Evolutionary conservation across 53 echinoderm and acorn worm genomes (phyloP).

Genomic region (Astropecten irregularis): DNA sequence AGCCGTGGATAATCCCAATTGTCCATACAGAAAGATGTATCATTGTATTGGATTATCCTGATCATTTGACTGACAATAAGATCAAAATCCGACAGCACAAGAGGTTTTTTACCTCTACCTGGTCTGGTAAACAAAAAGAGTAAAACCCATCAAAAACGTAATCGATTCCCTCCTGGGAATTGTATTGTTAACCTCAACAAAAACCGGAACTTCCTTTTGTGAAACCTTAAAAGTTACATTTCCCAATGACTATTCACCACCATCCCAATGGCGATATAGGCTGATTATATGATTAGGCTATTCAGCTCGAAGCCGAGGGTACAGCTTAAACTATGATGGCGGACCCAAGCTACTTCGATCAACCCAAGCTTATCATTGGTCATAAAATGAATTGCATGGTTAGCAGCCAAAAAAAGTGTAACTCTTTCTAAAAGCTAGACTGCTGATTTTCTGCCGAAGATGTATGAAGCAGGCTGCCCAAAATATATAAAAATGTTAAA

Average conservation of each 20-base stretch:
- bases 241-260: not conserved
- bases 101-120: not conserved
- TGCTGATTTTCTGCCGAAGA: too few species aligned
- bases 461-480: too few species aligned
- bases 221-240: not conserved
- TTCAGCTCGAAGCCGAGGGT: too few species aligned
- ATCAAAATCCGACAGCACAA: not conserved
- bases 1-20: slow-evolving; percentile 7
- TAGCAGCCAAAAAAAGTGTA: too few species aligned
- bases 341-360: too few species aligned
- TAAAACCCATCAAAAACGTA: not conserved
- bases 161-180: not conserved
- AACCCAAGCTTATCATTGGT: too few species aligned
- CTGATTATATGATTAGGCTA: too few species aligned
- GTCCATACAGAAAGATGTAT: slow-evolving; percentile 16
- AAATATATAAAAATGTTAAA: too few species aligned
- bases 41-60: slow-evolving; percentile 35
- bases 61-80: not conserved
- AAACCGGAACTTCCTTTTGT: slow-evolving; percentile 13
- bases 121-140: not conserved
- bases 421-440: too few species aligned
- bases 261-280: too few species aligned
- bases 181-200: not conserved
- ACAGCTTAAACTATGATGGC: too few species aligned
- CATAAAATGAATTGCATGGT: too few species aligned